Base-by-base conservation (phyloP, 2,113 vertebrate genomes). In the Leucoraja erinaceus region DNA sequence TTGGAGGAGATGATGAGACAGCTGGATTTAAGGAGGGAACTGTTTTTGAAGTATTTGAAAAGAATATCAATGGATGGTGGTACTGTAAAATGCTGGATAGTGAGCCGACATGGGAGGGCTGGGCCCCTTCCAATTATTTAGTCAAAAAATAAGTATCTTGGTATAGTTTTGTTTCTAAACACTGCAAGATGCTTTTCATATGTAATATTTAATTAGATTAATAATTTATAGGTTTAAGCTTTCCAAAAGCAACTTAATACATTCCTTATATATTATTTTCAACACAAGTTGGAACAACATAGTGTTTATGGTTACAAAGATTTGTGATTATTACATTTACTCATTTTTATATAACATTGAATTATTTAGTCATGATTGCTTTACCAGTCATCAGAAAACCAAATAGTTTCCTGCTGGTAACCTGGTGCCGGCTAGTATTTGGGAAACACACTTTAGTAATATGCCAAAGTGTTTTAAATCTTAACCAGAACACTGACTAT, bases 41-140 rank as follows among this genome's bases (percentile, higher is more conserved):
- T 0, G 95, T 98, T 93, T 99, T 99, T 63, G 97, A 99, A 94
- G 98, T 99, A 93, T 95, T 97, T 0, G 99, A 99, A 93, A 98
- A 97, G 95, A 98, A 96, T 94, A 97, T 95, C 96, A 98, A 96
- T 0, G 99, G 99, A 93, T 99, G 99, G 99, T 99, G 99, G 99
- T 98, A 99, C 95, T 99, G 99, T 96, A 99, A 98, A 95, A 97
- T 97, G 9, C 95, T 98, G 74, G 95, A 96, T 0, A 97, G 97
- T 61, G 97, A 96, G 9, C 96, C 96, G 0, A 95, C 96, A 93
- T 96, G 96, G 95, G 98, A 99, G 97, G 97, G 98, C 97, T 99
- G 99, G 99, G 98, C 99, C 95, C 99, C 99, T 95, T 99, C 98
- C 93, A 99, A 99, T 94, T 99, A 99, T 95, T 97, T 99, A 94